These are phyloP conservation scores for Phalacrocorax pelagicus DNA, from an alignment of 2,113 vertebrate species.

Conservation along the genomic window DNA sequence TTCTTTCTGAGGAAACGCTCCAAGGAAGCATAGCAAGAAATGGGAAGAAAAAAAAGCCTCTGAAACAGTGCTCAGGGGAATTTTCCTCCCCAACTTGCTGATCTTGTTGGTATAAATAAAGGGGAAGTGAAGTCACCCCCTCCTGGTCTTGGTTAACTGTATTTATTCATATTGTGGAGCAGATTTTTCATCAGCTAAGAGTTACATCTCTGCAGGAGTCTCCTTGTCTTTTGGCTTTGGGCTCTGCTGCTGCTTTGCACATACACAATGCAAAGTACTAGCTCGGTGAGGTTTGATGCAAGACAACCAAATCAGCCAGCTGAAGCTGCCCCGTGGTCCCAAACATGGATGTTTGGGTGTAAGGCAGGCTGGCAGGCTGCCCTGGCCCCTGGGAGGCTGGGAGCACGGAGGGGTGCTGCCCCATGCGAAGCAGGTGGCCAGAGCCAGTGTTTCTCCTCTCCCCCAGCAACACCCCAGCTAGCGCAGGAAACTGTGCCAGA, in stretches of 20 bases:
- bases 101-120: not conserved
- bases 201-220: not conserved
- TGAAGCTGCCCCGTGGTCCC: not conserved
- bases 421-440: not conserved
- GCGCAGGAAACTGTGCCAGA: not conserved
- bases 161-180: not conserved
- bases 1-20: not conserved
- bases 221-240: not conserved
- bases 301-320: not conserved
- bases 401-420: rapidly evolving
- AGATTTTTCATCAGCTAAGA: not conserved
- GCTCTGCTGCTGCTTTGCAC: not conserved
- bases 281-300: not conserved
- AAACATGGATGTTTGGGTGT: rapidly evolving
- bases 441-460: not conserved
- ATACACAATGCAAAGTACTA: not conserved
- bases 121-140: not conserved
- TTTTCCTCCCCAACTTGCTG: not conserved
- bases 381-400: not conserved
- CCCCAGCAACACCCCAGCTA: not conserved
- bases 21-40: not conserved
- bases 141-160: not conserved
- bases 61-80: not conserved
- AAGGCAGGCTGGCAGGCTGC: not conserved
- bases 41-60: not conserved